A percentile compares a stretch with the other conserved stretches of the same genome.
phyloP scores from a whole-genome alignment of 1,140 invertebrate genomes.

The Pseudomyrmex cubaensis region DNA sequence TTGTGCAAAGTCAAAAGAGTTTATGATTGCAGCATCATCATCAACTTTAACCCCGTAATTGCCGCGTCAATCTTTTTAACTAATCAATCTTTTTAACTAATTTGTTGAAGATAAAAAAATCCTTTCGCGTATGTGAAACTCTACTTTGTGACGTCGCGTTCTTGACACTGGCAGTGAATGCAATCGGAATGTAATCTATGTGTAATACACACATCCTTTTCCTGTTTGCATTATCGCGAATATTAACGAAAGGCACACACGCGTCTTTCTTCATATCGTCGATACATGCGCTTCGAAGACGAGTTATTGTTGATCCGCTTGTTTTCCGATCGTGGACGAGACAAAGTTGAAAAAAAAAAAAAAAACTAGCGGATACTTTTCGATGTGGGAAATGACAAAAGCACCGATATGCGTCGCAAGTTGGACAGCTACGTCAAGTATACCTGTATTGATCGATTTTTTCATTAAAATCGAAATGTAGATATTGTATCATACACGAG shows the following conservation, averaged over 20 bases:
- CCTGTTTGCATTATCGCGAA: constrained; percentile 25
- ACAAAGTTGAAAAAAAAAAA: constrained; percentile 6
- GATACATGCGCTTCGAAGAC: background rate
- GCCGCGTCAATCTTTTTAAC: too few species aligned
- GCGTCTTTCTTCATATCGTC: background rate
- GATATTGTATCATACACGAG: constrained; percentile 80
- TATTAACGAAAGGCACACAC: background rate
- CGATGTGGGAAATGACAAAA: constrained; percentile 23
- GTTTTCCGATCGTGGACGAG: constrained; percentile 5
- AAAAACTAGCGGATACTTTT: background rate
- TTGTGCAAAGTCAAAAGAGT: too few species aligned
- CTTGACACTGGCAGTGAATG: background rate
- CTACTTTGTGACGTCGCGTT: too few species aligned
- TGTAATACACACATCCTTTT: constrained; percentile 18
- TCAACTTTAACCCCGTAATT: too few species aligned
- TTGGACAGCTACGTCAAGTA: constrained; percentile 41
- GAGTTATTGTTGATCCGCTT: background rate
- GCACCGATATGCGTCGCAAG: constrained; percentile 30
- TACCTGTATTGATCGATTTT: constrained; percentile 67
- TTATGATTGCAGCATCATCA: too few species aligned
- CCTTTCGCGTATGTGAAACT: too few species aligned
- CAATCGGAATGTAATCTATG: constrained; percentile 6
- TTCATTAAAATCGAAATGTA: constrained; percentile 78
- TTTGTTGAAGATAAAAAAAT: too few species aligned
- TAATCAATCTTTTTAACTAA: too few species aligned